Evolutionary conservation across 2,888 invertebrate genomes (phyloP).

Genomic region (Geophilus truncorum): DNA sequence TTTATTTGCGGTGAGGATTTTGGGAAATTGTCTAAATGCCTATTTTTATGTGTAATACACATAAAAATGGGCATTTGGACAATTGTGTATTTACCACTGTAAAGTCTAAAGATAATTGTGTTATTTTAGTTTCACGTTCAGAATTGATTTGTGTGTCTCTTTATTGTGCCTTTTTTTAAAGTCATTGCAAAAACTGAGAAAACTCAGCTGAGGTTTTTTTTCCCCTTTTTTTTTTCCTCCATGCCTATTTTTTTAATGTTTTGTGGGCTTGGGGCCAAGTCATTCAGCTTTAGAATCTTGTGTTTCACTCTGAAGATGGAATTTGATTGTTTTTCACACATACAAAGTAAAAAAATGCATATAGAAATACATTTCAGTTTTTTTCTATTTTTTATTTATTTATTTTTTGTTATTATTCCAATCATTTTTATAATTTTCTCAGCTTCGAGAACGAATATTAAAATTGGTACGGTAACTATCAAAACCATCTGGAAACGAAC

Average conservation of each 20-base stretch:
- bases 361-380: background rate
- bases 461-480: too few species aligned
- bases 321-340: conserved; percentile 21
- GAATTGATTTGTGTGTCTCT: background rate
- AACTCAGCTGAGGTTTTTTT: background rate
- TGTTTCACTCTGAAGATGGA: conserved; percentile 5
- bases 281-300: conserved; percentile 8
- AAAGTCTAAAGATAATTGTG: too few species aligned
- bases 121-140: background rate
- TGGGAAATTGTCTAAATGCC: too few species aligned
- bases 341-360: background rate
- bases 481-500: too few species aligned
- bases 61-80: background rate
- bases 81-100: background rate
- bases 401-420: background rate
- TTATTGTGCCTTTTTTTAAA: background rate
- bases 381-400: background rate
- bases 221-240: background rate
- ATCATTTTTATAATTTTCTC: too few species aligned
- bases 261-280: background rate
- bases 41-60: too few species aligned
- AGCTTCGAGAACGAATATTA: too few species aligned
- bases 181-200: background rate
- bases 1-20: too few species aligned
- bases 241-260: background rate